phyloP scores from a whole-genome alignment of 2,113 vertebrate species.

The Cyanistes caeruleus region DNA sequence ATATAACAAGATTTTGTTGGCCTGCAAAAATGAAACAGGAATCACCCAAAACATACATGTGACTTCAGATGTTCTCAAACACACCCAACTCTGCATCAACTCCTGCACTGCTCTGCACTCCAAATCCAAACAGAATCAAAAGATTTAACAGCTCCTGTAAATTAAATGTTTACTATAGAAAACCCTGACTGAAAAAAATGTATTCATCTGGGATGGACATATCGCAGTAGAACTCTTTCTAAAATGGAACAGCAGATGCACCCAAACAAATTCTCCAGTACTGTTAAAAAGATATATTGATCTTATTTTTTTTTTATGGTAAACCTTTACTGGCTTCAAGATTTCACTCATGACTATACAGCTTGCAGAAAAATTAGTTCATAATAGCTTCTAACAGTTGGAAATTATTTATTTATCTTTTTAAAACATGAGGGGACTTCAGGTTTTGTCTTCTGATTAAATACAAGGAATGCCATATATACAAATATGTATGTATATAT shows the following conservation, averaged over 20 bases:
- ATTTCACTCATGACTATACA: neutral
- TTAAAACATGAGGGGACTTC: neutral
- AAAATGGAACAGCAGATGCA: neutral
- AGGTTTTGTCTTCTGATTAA: neutral
- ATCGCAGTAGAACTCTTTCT: rapidly evolving
- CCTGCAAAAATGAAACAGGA: neutral
- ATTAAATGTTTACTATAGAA: neutral
- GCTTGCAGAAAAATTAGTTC: neutral
- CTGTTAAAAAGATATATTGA: neutral
- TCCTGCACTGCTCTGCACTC: neutral
- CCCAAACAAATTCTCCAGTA: neutral
- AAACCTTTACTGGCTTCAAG: neutral
- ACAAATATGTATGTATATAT: neutral
- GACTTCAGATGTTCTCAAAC: neutral
- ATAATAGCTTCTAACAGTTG: neutral
- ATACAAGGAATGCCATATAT: neutral
- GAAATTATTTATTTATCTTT: neutral
- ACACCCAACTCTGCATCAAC: neutral
- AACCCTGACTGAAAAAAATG: neutral
- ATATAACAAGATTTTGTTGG: no score
- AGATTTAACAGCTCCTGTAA: neutral
- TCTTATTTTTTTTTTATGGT: neutral
- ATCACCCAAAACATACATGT: neutral
- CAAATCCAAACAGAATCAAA: neutral
- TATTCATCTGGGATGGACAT: neutral